Base-by-base conservation (phyloP, 2,888 invertebrate genomes). In the Meghimatium bilineatum region DNA sequence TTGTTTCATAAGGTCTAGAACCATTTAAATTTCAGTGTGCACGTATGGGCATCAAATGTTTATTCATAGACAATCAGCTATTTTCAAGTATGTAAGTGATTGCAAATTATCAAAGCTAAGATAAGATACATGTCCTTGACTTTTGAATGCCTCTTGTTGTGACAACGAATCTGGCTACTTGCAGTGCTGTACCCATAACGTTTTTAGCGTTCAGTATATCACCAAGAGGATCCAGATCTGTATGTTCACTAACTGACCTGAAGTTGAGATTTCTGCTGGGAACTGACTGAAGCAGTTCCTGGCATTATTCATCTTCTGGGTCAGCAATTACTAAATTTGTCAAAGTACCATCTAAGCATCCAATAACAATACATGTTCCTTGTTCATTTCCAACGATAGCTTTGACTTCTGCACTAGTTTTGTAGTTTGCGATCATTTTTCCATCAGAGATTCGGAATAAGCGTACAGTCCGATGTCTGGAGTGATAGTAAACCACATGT, bases 401-500 rank as follows among this genome's bases (percentile, higher is more conserved):
- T 60, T 89, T 91, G 29, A 93, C 90, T 76, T 93, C 93, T 2
- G 93, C 93, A 71, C 93, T 92, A 0, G 92, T 90, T 82, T 92
- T 93, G 88, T 90, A 99, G 93, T 98, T 98, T 0, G 99, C 98
- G 88, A 99, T 96, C 94, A 97, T 96, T 92, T 96, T 96, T 0
- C 98, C 97, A 92, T 99, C 99, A 0, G 95, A 94, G 23, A 97
- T 96, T 89, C 97, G 96, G 93, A 99, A 99, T 0, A 99, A 96
- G 85, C 99, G 95, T 82, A 99, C 95, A 0, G 99, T 99, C 94
- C 98, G 97, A 90, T 97, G 96, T 0, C 99, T 99, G 88, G 98
- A 99, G 93, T 99, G 99, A 91, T 99, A 99, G 92, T 99, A 99
- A 79, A 99, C 95, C 3, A 99, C 99, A 90, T 99, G 98, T 90